phyloP scores from a whole-genome alignment of 2,113 vertebrate species.

The Chaetodon trifascialis region DNA sequence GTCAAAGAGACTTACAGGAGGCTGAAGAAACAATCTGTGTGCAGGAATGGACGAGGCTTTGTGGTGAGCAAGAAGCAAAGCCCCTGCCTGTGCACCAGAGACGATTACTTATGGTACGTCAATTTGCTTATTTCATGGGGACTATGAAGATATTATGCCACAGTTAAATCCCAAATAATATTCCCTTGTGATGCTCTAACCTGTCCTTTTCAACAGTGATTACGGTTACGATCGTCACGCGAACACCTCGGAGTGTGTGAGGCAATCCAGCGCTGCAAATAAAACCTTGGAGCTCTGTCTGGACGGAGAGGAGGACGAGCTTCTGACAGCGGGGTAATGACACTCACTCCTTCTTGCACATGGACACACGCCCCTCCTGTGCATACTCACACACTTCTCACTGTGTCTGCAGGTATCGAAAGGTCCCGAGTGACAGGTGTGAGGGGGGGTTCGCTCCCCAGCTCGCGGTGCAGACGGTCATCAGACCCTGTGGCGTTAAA shows the following conservation, averaged over 20 bases:
- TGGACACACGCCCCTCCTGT: neutral
- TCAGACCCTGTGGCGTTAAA: slow-evolving; percentile 74
- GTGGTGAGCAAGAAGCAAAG: slow-evolving; percentile 75
- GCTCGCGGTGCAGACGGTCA: slow-evolving; percentile 55
- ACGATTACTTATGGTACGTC: slow-evolving; percentile 80
- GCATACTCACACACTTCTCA: neutral
- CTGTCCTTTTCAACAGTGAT: slow-evolving; percentile 76
- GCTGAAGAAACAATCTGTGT: slow-evolving; percentile 82
- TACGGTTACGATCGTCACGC: slow-evolving; percentile 82
- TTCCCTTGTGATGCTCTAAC: neutral
- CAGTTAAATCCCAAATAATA: no score
- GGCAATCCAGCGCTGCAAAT: slow-evolving; percentile 67
- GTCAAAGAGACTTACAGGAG: slow-evolving; percentile 81
- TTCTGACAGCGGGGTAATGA: slow-evolving; percentile 81
- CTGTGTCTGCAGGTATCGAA: slow-evolving; percentile 81
- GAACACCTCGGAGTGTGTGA: slow-evolving; percentile 84
- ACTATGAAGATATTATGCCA: neutral
- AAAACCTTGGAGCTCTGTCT: slow-evolving; percentile 79
- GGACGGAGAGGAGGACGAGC: slow-evolving; percentile 80
- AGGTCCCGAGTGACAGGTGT: slow-evolving; percentile 83
- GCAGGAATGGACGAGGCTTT: slow-evolving; percentile 81
- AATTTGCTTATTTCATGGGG: neutral
- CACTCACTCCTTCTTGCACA: neutral
- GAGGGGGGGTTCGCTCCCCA: slow-evolving; percentile 82
- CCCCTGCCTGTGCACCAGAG: slow-evolving; percentile 77